Evolutionary conservation across 2,888 invertebrate species (phyloP), one percentile per base, ranked within the genome.

Genomic region (Muscina levida): DNA sequence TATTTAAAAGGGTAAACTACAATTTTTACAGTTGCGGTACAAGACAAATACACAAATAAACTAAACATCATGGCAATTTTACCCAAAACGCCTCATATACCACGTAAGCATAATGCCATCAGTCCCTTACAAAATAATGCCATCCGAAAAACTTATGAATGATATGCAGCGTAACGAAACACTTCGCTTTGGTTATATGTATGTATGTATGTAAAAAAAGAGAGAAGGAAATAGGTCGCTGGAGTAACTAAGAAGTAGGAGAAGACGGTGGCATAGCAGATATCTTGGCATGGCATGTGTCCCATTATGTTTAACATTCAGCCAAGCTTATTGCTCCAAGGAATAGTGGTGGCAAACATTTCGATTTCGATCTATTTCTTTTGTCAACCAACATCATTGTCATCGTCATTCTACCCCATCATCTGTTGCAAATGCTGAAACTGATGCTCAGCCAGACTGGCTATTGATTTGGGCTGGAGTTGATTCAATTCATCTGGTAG

Each of bases 301-400:
- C 46, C 57, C 13, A 70, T 77, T 76, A 70, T 66, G 31, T 77
- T 51, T 66, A 66, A 51, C 71, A 65, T 72, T 72, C 68, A 56
- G 48, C 42, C 57, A 42, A 66, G 51, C 71, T 57, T 59, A 51
- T 72, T 17, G 4, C 0, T 6, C 77, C 67, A 77, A 81, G 39
- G 75, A 84, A 84, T 86, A 85, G n/a, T n/a, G 31, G 84, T 85
- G 84, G 85, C 84, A 83, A 72, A 79, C 82, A 83, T 79, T 82
- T 46, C 39, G 73, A 68, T 71, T 76, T 70, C 68, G 78, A 65
- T 77, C 77, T 57, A 68, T 76, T 81, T 68, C 56, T 46, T 46
- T 73, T 57, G 53, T 74, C 70, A 80, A 31, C 56, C 66, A 37
- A 73, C 72, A 17, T 71, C 72, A 46, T 72, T 19, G 51, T 56